Conservation (phyloP, 2,888 invertebrate species). For the Agrochola lota region DNA sequence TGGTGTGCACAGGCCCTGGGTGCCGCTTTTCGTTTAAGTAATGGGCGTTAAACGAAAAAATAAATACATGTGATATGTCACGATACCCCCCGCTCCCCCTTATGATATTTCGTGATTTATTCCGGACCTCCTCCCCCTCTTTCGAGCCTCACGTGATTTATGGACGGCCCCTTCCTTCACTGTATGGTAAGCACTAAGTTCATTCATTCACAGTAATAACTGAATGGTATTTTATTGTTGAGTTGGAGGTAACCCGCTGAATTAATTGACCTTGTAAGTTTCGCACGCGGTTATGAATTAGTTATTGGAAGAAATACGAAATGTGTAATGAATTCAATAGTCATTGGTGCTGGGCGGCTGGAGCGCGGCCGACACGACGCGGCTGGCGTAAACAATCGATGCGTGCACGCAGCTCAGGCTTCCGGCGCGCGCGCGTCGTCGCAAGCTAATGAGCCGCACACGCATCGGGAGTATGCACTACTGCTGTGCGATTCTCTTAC, state of each 20-base stretch:
- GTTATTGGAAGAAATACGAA: constrained; percentile 34
- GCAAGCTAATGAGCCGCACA: constrained; percentile 44
- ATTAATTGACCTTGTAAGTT: constrained; percentile 19
- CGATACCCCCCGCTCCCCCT: too few species aligned
- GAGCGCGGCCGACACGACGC: constrained; percentile 32
- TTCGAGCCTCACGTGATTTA: too few species aligned
- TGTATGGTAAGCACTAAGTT: background rate
- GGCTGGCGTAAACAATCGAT: constrained; percentile 55
- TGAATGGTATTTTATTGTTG: too few species aligned
- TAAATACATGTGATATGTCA: too few species aligned
- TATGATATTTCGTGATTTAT: too few species aligned
- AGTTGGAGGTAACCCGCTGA: background rate
- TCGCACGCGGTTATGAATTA: constrained; percentile 3
- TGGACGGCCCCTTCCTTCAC: background rate
- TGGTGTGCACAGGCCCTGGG: too few species aligned
- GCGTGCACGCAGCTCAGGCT: constrained; percentile 40
- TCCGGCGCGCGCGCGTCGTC: constrained; percentile 49
- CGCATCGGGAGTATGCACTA: background rate
- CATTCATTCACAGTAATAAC: too few species aligned
- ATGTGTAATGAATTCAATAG: constrained; percentile 45
- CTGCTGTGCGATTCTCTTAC: background rate
- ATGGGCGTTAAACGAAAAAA: too few species aligned
- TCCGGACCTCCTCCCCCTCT: too few species aligned
- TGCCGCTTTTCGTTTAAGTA: too few species aligned
- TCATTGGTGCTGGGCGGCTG: constrained; percentile 10